Percentiles rank a stretch among this genome's conserved stretches.
phyloP scores from a whole-genome alignment of 2,888 invertebrate species.

The Drosophila affinis region DNA sequence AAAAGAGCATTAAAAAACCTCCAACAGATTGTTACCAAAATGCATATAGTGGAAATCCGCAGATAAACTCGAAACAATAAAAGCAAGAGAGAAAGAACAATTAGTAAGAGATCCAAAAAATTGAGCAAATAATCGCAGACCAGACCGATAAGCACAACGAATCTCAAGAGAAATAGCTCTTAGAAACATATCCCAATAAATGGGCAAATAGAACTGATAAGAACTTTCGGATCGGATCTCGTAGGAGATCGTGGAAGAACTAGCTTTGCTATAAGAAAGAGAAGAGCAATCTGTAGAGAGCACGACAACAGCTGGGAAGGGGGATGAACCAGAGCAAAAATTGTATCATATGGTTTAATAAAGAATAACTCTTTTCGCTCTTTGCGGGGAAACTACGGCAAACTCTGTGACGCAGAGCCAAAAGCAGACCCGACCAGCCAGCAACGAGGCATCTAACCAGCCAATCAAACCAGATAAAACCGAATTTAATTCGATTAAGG shows the following conservation, averaged over 20 bases:
- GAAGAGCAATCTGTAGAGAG: not conserved
- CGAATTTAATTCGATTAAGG: constrained; percentile 81
- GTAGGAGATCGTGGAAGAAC: not conserved
- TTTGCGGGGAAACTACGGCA: constrained; percentile 47
- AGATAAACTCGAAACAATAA: not conserved
- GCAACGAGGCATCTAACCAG: constrained; percentile 25
- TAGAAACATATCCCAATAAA: constrained; percentile 3
- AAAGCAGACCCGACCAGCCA: constrained; percentile 17
- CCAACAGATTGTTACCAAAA: not conserved
- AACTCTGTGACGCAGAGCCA: constrained; percentile 37
- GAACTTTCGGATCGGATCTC: not conserved
- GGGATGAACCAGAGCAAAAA: not conserved
- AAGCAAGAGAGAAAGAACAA: not conserved
- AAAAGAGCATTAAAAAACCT: too few relatives aligned
- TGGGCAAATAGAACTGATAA: constrained; percentile 14
- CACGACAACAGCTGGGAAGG: not conserved
- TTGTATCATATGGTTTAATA: constrained; percentile 34
- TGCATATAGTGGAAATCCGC: not conserved
- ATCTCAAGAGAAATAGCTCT: not conserved
- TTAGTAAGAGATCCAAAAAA: not conserved
- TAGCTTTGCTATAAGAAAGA: not conserved
- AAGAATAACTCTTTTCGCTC: constrained; percentile 39
- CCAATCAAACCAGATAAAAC: constrained; percentile 81
- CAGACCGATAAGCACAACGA: not conserved
- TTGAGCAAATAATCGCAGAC: not conserved